Base-by-base conservation (phyloP, 23 tunicate genomes). In the Ciona savignyi region DNA sequence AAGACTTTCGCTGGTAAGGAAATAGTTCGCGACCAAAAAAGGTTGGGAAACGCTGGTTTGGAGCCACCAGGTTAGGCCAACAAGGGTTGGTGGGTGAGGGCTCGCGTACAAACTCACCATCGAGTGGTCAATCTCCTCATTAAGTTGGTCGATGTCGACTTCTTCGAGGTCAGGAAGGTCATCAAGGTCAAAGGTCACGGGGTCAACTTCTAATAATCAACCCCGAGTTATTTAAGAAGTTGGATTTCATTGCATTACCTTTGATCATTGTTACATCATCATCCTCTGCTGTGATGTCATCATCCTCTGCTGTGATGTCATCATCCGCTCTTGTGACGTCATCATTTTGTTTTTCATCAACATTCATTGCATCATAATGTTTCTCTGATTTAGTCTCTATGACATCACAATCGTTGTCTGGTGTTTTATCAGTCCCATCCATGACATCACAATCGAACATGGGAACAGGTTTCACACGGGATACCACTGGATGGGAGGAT, bases 101-200 rank as follows among this genome's bases (percentile, higher is more conserved):
- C 19, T 21, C 21, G 62, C 62, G 21, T 51, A 68, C n/a, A n/a
- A n/a, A 65, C 62, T 60, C 65, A 78, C 83, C 84, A 80, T 33
- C 32, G 35, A 33, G 63, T 62, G 22, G 21, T 51, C 66, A 1
- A 33, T 25, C 22, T 76, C 67, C 2, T 51, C 78, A 1, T 29
- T 68, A 32, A 81, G 67, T 70, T 90, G 86, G 0, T 74, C 66
- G 32, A 92, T 67, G 31, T 92, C 98, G 21, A 93, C 89, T 48
- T 93, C 93, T 83, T 93, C 98, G 6, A 93, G 88, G 66, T 93
- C 98, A 35, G 98, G 98, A 35, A 93, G 74, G 70, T 93, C 98
- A 64, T 93, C 98, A 22, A 86, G 68, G 68, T 86, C 63, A 72
- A 85, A 72, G 30, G 49, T 78, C 66, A 35, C 77, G 27, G 3